Evolutionary conservation across 2,888 invertebrate genomes (phyloP).

Genomic region (Hermaeophaga mercurialis): DNA sequence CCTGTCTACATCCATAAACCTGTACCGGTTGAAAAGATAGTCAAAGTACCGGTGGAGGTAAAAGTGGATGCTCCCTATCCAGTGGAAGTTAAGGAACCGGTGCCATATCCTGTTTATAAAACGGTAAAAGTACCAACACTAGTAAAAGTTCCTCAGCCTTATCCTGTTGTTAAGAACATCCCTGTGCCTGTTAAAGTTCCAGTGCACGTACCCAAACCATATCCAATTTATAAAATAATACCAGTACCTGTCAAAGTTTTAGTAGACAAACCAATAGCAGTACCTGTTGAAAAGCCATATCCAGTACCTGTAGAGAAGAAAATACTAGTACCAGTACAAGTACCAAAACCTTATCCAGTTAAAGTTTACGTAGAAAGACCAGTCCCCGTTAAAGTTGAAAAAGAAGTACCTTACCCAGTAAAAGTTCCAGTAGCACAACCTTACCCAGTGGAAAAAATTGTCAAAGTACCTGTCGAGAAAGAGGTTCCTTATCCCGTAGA

Average conservation of each 20-base stretch:
- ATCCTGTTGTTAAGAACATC: constrained; percentile 72
- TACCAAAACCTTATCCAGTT: constrained; percentile 73
- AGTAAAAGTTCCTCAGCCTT: constrained; percentile 66
- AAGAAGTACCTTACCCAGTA: constrained; percentile 65
- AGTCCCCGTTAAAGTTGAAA: constrained; percentile 65
- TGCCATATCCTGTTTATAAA: constrained; percentile 39
- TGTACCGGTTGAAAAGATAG: constrained; percentile 74
- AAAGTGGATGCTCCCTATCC: constrained; percentile 63
- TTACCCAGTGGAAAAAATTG: constrained; percentile 65
- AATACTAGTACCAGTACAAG: constrained; percentile 69
- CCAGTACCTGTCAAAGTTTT: constrained; percentile 32
- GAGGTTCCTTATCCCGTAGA: constrained; percentile 70
- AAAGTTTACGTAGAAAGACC: constrained; percentile 56
- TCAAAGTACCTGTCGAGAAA: constrained; percentile 74
- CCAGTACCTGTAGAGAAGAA: constrained; percentile 69
- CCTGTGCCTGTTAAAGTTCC: constrained; percentile 71
- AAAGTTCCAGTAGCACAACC: constrained; percentile 69
- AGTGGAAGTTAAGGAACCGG: constrained; percentile 65
- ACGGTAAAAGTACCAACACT: constrained; percentile 36
- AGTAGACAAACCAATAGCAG: constrained; percentile 25
- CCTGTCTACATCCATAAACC: constrained; percentile 66
- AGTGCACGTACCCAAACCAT: constrained; percentile 67
- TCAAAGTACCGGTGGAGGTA: constrained; percentile 69
- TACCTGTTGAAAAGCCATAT: constrained; percentile 60
- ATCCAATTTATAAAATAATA: constrained; percentile 71